These are phyloP conservation scores for Enteromius unitaeniatus DNA, from an alignment of 2,797 vertebrate genomes.

Conservation along the genomic window DNA sequence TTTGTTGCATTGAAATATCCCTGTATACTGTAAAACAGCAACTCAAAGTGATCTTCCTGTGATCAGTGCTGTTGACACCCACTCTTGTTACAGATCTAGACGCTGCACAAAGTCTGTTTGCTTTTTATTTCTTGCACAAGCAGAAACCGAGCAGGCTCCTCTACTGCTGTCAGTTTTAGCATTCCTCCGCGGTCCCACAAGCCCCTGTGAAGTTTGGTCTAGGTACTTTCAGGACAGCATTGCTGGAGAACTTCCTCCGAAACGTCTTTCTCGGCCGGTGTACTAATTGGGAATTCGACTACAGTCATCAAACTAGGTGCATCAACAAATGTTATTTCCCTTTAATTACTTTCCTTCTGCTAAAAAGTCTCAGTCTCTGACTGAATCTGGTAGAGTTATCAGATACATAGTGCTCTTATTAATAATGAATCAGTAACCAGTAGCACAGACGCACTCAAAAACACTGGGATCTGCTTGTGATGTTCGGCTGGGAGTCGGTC, in stretches of 20 bases:
- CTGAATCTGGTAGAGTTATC: background rate
- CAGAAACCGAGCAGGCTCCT: background rate
- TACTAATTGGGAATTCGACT: background rate
- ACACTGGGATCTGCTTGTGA: constrained; percentile 34
- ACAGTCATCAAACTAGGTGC: background rate
- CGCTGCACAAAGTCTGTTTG: background rate
- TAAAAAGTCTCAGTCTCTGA: background rate
- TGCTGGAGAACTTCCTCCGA: background rate
- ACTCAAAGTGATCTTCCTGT: background rate
- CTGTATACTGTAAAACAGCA: constrained; percentile 15
- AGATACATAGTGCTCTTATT: constrained; percentile 13
- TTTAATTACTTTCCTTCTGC: background rate
- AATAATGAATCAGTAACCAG: constrained; percentile 52
- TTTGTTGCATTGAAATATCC: background rate
- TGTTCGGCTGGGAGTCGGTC: background rate
- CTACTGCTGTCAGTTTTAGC: background rate
- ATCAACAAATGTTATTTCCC: background rate
- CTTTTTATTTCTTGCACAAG: background rate
- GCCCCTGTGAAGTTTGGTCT: background rate
- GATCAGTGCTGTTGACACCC: constrained; percentile 13
- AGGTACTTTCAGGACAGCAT: constrained; percentile 15
- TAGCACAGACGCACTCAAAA: constrained; percentile 21
- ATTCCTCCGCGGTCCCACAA: background rate
- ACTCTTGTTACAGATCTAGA: background rate
- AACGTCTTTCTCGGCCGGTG: background rate